phyloP scores from a whole-genome alignment of 2,113 vertebrate genomes.

The Pogona vitticeps region DNA sequence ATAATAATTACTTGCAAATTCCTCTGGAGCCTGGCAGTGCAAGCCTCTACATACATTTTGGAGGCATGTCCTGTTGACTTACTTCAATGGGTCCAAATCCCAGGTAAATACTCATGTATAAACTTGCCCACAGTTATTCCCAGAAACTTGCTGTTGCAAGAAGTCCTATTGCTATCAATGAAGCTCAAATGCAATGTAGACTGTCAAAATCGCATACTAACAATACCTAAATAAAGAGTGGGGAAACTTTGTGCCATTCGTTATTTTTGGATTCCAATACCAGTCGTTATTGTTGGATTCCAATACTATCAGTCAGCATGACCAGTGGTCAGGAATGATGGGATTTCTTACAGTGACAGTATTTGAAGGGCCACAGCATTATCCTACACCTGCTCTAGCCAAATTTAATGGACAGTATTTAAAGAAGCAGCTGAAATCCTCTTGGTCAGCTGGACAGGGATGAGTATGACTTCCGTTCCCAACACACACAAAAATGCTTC shows the following conservation, averaged over 20 bases:
- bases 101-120: not conserved
- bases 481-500: not conserved
- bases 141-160: not conserved
- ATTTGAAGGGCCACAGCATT: not conserved
- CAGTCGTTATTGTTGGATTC: not conserved
- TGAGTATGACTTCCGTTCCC: not conserved
- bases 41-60: no score
- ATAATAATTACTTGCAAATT: no score
- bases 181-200: not conserved
- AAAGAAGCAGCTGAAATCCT: not conserved
- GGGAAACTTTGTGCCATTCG: not conserved
- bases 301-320: not conserved
- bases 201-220: not conserved
- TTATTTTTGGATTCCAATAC: not conserved
- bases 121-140: not conserved
- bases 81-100: no score
- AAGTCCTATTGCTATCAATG: not conserved
- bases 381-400: not conserved
- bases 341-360: not conserved
- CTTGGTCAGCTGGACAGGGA: not conserved
- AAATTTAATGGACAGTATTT: not conserved
- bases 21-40: no score
- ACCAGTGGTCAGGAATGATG: not conserved
- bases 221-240: no score
- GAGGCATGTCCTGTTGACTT: no score